Percentiles rank a stretch among this genome's conserved stretches.
Evolutionary conservation across 2,888 invertebrate genomes (phyloP).

Genomic region (Quadroppia sp.): DNA sequence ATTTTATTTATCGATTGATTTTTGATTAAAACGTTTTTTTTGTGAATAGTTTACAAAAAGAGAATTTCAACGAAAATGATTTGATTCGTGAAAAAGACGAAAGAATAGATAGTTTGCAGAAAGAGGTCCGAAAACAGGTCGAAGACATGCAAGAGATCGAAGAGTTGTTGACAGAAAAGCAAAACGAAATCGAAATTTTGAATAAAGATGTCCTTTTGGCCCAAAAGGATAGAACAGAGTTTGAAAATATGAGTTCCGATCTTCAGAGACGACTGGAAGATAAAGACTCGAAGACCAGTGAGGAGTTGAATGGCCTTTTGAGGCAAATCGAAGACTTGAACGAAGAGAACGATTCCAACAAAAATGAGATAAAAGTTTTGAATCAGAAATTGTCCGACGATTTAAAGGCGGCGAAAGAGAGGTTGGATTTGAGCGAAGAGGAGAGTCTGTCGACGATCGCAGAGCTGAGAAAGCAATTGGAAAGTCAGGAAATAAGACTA

Average conservation of each 20-base stretch:
- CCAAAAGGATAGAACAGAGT: not conserved
- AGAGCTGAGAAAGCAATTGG: constrained; percentile 5
- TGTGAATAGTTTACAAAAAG: constrained; percentile 1
- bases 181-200: constrained; percentile 6
- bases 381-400: constrained; percentile 75
- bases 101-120: not conserved
- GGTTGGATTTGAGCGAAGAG: not conserved
- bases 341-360: constrained; percentile 10
- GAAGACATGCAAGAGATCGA: constrained; percentile 22
- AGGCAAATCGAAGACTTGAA: constrained; percentile 2
- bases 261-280: not conserved
- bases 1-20: not conserved
- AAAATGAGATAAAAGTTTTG: constrained; percentile 57
- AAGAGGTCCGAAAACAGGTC: constrained; percentile 5
- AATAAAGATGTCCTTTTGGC: not conserved
- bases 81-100: constrained; percentile 5
- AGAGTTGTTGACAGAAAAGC: constrained; percentile 7
- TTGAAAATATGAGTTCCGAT: not conserved
- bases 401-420: constrained; percentile 63
- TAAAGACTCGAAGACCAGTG: not conserved
- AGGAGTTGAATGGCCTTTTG: not conserved
- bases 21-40: not conserved
- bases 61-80: constrained; percentile 8
- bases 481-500: not conserved
- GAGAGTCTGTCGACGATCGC: not conserved